These are phyloP conservation scores for Zalophus californianus DNA, from an alignment of 2,797 vertebrate genomes.

Conservation along the genomic window DNA sequence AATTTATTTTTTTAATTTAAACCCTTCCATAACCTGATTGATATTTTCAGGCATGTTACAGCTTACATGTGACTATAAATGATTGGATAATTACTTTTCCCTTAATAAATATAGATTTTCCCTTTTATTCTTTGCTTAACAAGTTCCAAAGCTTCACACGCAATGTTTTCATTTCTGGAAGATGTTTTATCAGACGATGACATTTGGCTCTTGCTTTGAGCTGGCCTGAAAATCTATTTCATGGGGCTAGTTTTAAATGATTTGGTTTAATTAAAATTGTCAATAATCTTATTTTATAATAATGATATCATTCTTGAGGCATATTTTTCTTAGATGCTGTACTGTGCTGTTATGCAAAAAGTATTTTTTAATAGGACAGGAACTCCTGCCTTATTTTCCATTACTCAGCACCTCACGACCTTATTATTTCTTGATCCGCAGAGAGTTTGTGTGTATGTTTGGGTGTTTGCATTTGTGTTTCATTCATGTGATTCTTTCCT, in stretches of 20 bases:
- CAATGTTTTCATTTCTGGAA: slow-evolving; percentile 54
- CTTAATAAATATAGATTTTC: neutral
- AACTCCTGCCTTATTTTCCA: neutral
- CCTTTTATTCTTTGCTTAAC: neutral
- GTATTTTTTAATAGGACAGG: slow-evolving; percentile 14
- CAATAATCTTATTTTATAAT: slow-evolving; percentile 65
- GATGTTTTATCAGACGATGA: slow-evolving; percentile 54
- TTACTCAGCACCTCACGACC: neutral
- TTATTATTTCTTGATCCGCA: neutral
- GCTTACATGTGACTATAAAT: neutral
- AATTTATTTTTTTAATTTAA: neutral
- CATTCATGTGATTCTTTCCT: neutral
- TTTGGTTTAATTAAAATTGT: slow-evolving; percentile 70
- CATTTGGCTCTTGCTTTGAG: slow-evolving; percentile 67
- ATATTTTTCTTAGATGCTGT: slow-evolving; percentile 52
- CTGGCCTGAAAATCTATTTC: slow-evolving; percentile 67
- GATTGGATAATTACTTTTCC: slow-evolving; percentile 13
- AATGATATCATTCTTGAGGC: slow-evolving; percentile 25
- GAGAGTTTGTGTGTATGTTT: neutral
- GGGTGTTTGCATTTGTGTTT: neutral
- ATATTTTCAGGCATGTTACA: neutral
- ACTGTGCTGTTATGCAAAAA: slow-evolving; percentile 43
- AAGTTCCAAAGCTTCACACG: slow-evolving; percentile 32
- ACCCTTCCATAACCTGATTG: neutral
- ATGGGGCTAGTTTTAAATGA: slow-evolving; percentile 68